Evolutionary conservation across 1,140 invertebrate species (phyloP), one percentile per base, ranked within the genome.

Genomic region (Drosophila bocki): DNA sequence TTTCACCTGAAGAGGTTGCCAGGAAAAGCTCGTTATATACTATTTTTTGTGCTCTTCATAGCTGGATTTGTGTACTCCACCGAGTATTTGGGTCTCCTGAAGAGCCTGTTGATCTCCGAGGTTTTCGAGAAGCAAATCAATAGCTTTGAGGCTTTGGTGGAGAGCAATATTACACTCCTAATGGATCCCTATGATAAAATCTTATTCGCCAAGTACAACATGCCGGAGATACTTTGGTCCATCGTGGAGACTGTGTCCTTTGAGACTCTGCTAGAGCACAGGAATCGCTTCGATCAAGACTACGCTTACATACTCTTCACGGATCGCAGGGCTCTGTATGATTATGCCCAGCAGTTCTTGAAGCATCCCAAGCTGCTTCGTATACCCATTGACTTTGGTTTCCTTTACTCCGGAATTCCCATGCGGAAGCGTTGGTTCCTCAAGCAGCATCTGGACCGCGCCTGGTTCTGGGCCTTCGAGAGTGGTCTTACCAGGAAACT

Each of bases 351-450:
- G 59, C 71, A 81, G 33, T 90, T 75, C 53, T n/a, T 88, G 33
- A 45, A 37, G 35, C 69, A 88, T 45, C 72, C 81, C 0, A 82
- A 71, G 11, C n/a, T 88, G 3, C 59, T 86, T 0, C 56, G 65
- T 37, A 90, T 88, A 8, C 85, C 84, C 64, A 78, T 87, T 56
- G 77, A 88, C 53, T 78, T 87, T 41, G 77, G 82, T 6, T 81
- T 84, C 65, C 35, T 87, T 19, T 84, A 51, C 39, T 39, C 72
- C 7, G 77, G 84, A 17, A 75, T 88, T 41, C 84, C 84, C 1
- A 83, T 87, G 84, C 80, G 78, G 6, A 68, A 84, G n/a, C 47
- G 50, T 0, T 87, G 84, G 84, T 88, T 84, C 62, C 71, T 88
- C 17, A 84, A 78, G 51, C 19, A 64, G 0, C 64, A 80, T 9